Evolutionary conservation across 2,888 invertebrate genomes (phyloP), one percentile per base, ranked within the genome.

Genomic region (Papilio elwesi): DNA sequence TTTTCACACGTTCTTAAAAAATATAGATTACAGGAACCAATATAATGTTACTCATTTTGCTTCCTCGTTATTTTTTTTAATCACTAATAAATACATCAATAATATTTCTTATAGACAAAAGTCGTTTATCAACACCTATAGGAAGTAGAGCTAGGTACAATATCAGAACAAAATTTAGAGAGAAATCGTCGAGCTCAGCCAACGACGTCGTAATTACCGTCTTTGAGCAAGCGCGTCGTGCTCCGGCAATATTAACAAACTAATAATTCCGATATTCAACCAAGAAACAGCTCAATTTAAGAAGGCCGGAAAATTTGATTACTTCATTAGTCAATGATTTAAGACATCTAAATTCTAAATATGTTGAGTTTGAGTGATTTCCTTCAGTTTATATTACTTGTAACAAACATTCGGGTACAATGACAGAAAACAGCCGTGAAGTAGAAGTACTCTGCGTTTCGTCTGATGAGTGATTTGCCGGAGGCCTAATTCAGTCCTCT

Each of bases 201-300:
- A 59, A 68, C 57, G 59, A 7, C 36, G 55, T 47, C 7, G 68
- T 68, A 68, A 68, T 68, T 59, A 49, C 68, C 59, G 68, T 68
- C 68, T 68, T 68, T 68, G 68, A 68, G 43, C 59, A 36, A 48
- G 48, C 48, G n/a, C 15, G 66, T 16, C 57, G 11, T 49, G 13
- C 48, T 36, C 36, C 68, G 57, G 13, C 68, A 47, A 36, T 68
- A 57, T 68, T 57, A 55, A 55, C 48, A 68, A 59, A 59, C 68
- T 68, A 68, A 68, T 68, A 68, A 57, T 43, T 15, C 11, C 43
- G 43, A 62, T 62, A 62, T 43, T 62, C 59, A 62, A 43, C 43
- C 43, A 62, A 62, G 59, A 62, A 62, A 43, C 38, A 59, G 38
- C 57, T 43, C 59, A 9, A 62, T 43, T 43, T 43, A 43, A 43